These are phyloP conservation scores for Yponomeuta plumbellus DNA, from an alignment of 2,888 invertebrate genomes.

Conservation along the genomic window DNA sequence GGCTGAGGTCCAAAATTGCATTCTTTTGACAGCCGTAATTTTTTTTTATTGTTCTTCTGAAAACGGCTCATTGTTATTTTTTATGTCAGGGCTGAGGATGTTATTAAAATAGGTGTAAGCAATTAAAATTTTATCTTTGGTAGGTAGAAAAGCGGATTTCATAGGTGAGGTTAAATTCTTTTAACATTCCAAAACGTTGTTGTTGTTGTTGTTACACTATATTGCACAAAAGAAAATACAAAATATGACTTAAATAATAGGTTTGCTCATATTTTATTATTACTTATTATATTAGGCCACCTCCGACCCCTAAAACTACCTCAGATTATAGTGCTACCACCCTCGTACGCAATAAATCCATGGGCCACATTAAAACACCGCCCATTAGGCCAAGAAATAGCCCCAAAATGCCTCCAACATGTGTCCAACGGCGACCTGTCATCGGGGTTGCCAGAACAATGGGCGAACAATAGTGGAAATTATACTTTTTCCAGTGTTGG, in stretches of 20 bases:
- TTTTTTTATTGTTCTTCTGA: no score
- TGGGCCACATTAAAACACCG: slow-evolving; percentile 65
- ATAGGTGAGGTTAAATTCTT: neutral
- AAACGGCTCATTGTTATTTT: no score
- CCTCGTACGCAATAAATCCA: slow-evolving; percentile 62
- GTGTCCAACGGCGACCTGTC: slow-evolving; percentile 73
- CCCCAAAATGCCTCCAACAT: slow-evolving; percentile 72
- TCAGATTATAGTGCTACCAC: slow-evolving; percentile 10
- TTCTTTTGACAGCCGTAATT: no score
- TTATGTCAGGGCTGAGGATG: no score
- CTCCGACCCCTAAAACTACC: slow-evolving; percentile 3
- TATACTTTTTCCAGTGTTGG: slow-evolving; percentile 66
- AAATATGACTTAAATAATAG: no score
- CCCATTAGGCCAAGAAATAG: slow-evolving; percentile 70
- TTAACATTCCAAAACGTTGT: slow-evolving; percentile 2
- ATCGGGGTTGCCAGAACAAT: slow-evolving; percentile 70
- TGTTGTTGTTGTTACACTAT: no score
- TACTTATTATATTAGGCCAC: neutral
- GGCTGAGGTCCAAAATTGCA: no score
- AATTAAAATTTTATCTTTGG: no score
- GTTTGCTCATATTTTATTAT: neutral
- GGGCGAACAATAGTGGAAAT: slow-evolving; percentile 47
- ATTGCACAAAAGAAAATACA: no score
- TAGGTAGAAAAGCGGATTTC: no score
- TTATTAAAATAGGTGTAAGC: no score